Percentiles rank a stretch among this genome's conserved stretches.
phyloP scores from a whole-genome alignment of 2,888 invertebrate genomes.

The Leptopterna dolabrata region DNA sequence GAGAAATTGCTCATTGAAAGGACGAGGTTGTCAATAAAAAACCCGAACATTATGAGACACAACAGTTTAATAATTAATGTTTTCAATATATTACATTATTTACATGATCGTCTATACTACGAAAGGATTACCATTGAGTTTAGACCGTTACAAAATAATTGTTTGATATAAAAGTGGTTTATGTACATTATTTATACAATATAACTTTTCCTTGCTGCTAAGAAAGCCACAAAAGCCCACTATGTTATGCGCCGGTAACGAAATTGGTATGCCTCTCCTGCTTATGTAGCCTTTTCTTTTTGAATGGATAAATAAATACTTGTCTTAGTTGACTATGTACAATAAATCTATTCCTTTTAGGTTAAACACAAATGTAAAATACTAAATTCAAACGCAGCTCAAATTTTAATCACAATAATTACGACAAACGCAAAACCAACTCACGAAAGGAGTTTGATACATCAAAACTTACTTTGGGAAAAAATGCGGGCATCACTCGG shows the following conservation, averaged over 20 bases:
- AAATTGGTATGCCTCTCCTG: background rate
- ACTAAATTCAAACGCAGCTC: background rate
- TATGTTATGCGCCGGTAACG: background rate
- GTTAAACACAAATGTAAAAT: background rate
- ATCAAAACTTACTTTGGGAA: too few relatives aligned
- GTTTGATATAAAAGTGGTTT: constrained; percentile 45
- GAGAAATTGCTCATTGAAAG: too few relatives aligned
- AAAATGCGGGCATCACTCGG: too few relatives aligned
- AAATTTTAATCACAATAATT: background rate
- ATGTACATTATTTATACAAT: constrained; percentile 51
- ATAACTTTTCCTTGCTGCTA: constrained; percentile 14
- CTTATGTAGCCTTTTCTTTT: background rate
- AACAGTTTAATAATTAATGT: constrained; percentile 29
- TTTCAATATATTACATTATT: constrained; percentile 48
- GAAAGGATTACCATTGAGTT: constrained; percentile 15
- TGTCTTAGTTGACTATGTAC: background rate
- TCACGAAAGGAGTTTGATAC: too few relatives aligned
- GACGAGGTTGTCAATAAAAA: background rate
- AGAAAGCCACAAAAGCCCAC: constrained; percentile 14
- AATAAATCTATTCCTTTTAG: background rate
- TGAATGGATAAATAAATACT: background rate
- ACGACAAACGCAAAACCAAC: background rate
- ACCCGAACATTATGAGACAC: constrained; percentile 6
- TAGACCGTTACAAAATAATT: constrained; percentile 48
- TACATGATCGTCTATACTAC: constrained; percentile 36